A percentile compares a stretch with the other conserved stretches of the same genome.
Conservation (phyloP, 2,797 vertebrate species). For the Miichthys miiuy region DNA sequence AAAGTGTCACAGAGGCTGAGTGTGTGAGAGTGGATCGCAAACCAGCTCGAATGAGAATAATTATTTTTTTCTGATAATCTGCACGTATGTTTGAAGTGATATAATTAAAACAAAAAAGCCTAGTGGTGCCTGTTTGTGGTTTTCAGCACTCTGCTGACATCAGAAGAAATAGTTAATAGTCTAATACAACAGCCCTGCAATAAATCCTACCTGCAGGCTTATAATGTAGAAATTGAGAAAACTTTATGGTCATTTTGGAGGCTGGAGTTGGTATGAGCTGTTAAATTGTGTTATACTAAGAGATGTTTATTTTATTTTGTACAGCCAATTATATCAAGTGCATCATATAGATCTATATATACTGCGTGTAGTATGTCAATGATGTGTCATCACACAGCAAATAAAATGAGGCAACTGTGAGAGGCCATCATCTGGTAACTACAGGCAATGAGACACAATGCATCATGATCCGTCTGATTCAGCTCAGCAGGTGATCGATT, state of each 20-base stretch:
- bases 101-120: background rate
- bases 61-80: background rate
- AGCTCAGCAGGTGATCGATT: slow-evolving; percentile 19
- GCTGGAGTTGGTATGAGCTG: background rate
- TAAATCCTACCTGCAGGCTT: background rate
- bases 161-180: too few relatives aligned
- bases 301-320: background rate
- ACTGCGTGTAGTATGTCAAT: background rate
- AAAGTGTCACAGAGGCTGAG: background rate
- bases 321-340: too few relatives aligned
- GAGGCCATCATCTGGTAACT: background rate
- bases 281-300: background rate
- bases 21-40: background rate
- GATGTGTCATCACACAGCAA: background rate
- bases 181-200: too few relatives aligned
- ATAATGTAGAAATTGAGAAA: background rate
- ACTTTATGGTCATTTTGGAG: too few relatives aligned
- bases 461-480: slow-evolving; percentile 23
- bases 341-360: too few relatives aligned
- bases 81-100: background rate
- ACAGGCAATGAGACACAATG: slow-evolving; percentile 14
- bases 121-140: background rate
- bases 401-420: background rate
- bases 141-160: background rate
- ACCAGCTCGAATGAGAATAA: background rate